Evolutionary conservation across 30 jellyfish, hydroid and myxozoan genomes (phyloP).

Genomic region (Turritopsis rubra): DNA sequence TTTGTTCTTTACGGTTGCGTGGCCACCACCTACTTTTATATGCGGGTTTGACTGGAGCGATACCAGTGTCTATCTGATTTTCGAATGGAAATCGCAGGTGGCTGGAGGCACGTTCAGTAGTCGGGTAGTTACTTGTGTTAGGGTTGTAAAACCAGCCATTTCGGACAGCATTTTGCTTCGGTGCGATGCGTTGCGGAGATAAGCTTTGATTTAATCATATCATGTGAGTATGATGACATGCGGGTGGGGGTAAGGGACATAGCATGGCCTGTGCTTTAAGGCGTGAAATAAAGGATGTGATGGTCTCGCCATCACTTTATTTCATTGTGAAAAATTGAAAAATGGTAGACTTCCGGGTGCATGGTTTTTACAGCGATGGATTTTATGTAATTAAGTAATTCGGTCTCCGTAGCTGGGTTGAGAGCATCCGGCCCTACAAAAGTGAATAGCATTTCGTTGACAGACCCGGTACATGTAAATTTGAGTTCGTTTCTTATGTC

Average conservation of each 20-base stretch:
- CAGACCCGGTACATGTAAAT: neutral
- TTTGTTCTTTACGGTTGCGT: neutral
- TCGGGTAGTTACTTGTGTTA: neutral
- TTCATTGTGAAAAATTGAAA: neutral
- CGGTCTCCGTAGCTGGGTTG: neutral
- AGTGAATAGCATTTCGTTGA: slow-evolving; percentile 1
- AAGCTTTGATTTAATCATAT: too few relatives aligned
- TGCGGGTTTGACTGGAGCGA: too few relatives aligned
- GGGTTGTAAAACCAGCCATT: slow-evolving; percentile 8
- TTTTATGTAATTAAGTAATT: neutral
- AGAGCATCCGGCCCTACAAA: neutral
- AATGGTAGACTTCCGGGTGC: slow-evolving; percentile 10
- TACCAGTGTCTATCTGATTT: too few relatives aligned
- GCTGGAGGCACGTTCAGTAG: neutral
- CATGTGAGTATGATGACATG: neutral
- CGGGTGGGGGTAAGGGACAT: neutral
- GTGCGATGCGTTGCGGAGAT: slow-evolving; percentile 16
- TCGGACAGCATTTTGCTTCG: neutral
- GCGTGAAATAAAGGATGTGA: neutral
- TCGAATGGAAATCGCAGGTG: neutral
- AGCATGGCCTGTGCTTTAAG: neutral
- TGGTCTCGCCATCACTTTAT: slow-evolving; percentile 1
- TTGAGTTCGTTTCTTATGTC: neutral
- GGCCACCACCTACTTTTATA: too few relatives aligned
- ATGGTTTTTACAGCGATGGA: neutral